Evolutionary conservation across 2,113 vertebrate genomes (phyloP), one percentile per base, ranked within the genome.

Genomic region (Sorex araneus): DNA sequence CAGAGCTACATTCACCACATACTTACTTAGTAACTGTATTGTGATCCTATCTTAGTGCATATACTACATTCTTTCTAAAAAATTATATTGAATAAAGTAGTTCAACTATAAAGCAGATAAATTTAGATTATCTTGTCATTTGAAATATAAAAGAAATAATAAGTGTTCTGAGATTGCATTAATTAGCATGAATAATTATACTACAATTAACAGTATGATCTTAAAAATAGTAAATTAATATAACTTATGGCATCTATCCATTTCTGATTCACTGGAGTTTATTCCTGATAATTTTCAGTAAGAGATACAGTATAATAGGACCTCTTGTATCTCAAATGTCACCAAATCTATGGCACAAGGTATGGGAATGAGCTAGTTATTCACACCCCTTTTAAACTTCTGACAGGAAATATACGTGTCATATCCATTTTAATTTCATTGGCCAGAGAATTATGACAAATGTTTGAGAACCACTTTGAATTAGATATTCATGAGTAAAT

Each of bases 381-480:
- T 77, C 0, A 27, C 1, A 34, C 9, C 36, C 5, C 66, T 30
- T 69, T n/a, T 64, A 43, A 77, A 80, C 75, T 32, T 75, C 27
- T 81, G 45, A 70, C n/a, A n/a, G n/a, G n/a, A 32, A 91, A 43
- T 23, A 32, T 36, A 82, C 1, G 28, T 64, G 12, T 30, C 40
- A 78, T 8, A 66, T 73, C 15, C 19, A 50, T n/a, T 84, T 27
- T 28, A 47, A 78, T 73, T 94, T 87, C 15, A 47, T 90, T 87
- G 19, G 25, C 32, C 36, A 87, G 73, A 82, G 30, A 90, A 87
- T 66, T 21, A 81, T 36, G 64, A 77, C 71, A 27, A 71, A 92
- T 21, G 8, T 5, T 43, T 34, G 21, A 8, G n/a, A 10, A 32
- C 28, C 78, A 19, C 18, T 78, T 78, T n/a, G 28, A 10, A 63